Evolutionary conservation across 92 coral and sea anemone species (phyloP).

Genomic region (Zoanthus sansibaricus): DNA sequence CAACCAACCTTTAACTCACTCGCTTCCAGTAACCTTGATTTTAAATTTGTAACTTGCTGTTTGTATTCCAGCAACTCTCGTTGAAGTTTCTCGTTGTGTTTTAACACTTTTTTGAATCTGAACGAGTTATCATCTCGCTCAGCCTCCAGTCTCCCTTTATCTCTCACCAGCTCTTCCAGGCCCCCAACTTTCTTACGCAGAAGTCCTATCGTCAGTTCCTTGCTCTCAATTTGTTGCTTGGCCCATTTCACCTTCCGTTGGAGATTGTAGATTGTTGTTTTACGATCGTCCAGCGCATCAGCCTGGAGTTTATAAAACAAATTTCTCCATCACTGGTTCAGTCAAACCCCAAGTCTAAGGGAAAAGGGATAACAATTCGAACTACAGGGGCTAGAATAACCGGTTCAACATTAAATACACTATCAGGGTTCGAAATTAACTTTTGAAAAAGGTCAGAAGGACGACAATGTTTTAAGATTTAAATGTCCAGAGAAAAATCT

Average conservation of each 20-base stretch:
- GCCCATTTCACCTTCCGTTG: slow-evolving; percentile 97
- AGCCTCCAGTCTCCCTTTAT: slow-evolving; percentile 92
- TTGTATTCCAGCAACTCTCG: slow-evolving; percentile 91
- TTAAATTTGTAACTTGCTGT: slow-evolving; percentile 82
- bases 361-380: no score
- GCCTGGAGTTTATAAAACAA: slow-evolving; percentile 57
- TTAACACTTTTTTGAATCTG: slow-evolving; percentile 83
- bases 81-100: slow-evolving; percentile 93
- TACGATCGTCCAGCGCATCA: slow-evolving; percentile 95
- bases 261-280: slow-evolving; percentile 90
- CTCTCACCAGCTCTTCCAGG: slow-evolving; percentile 85
- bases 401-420: no score
- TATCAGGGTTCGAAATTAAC: no score
- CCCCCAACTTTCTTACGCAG: slow-evolving; percentile 88
- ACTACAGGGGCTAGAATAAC: no score
- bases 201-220: slow-evolving; percentile 89
- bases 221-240: slow-evolving; percentile 96
- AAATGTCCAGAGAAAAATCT: no score
- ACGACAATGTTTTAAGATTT: no score
- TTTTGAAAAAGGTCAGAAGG: no score
- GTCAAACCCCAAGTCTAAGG: no score
- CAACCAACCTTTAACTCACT: slow-evolving; percentile 88
- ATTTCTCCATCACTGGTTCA: no score
- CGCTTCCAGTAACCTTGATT: slow-evolving; percentile 86
- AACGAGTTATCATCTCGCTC: slow-evolving; percentile 96